phyloP scores from a whole-genome alignment of 92 coral and sea anemone species.

The Parazoanthus swiftii region DNA sequence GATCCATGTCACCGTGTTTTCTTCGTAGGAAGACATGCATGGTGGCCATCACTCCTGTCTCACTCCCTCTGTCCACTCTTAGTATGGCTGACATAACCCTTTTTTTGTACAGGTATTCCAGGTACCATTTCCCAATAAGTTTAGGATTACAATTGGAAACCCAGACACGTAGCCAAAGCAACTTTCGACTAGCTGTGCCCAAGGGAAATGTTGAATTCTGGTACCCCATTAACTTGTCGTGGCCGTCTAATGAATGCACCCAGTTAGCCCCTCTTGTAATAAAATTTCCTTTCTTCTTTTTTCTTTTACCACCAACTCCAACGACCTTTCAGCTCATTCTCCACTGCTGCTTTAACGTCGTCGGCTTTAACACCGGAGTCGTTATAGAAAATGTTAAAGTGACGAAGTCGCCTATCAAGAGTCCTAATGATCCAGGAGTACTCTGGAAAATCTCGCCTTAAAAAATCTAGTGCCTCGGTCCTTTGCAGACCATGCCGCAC shows the following conservation, averaged over 20 bases:
- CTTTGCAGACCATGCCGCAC: too few species aligned
- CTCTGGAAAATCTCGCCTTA: too few species aligned
- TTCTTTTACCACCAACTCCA: slow-evolving; percentile 16
- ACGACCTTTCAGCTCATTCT: slow-evolving; percentile 33
- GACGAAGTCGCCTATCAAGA: background rate
- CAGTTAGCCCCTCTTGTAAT: slow-evolving; percentile 23
- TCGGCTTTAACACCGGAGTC: slow-evolving; percentile 18
- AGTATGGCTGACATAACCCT: slow-evolving; percentile 2
- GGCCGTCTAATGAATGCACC: slow-evolving; percentile 15
- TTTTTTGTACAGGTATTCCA: background rate
- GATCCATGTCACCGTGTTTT: slow-evolving; percentile 12
- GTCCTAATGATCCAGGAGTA: too few species aligned
- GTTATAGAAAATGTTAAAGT: slow-evolving; percentile 20
- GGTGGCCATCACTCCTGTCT: slow-evolving; percentile 10
- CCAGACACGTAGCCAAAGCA: slow-evolving; percentile 2
- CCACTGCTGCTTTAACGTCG: slow-evolving; percentile 34
- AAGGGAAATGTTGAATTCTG: slow-evolving; percentile 7
- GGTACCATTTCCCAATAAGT: slow-evolving; percentile 10
- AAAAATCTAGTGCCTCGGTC: too few species aligned
- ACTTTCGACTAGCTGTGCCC: slow-evolving; percentile 1
- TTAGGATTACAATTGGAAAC: slow-evolving; percentile 2
- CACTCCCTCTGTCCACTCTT: slow-evolving; percentile 9
- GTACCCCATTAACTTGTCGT: slow-evolving; percentile 12
- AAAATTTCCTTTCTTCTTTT: slow-evolving; percentile 21
- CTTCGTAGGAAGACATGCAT: background rate